Conservation (phyloP, 2,113 vertebrate species). For the Sitta europaea region DNA sequence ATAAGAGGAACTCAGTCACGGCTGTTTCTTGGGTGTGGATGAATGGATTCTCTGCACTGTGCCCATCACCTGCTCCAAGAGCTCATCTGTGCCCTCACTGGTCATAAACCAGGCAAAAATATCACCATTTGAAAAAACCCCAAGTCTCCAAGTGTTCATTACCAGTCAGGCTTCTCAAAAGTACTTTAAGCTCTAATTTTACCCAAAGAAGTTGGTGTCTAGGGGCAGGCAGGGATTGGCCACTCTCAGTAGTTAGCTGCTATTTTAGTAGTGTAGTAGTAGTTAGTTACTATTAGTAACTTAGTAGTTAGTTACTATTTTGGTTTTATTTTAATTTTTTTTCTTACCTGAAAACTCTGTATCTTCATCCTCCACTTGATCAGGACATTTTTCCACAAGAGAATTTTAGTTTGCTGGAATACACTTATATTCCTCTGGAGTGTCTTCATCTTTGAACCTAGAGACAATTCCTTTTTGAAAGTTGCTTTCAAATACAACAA, state of each 20-base stretch:
- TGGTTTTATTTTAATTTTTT: background rate
- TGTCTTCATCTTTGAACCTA: constrained; percentile 21
- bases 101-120: background rate
- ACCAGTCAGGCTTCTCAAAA: background rate
- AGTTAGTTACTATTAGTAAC: no score
- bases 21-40: rapidly evolving
- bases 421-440: constrained; percentile 25
- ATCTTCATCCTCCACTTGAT: constrained; percentile 69
- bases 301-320: no score
- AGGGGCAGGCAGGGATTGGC: background rate
- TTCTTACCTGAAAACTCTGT: constrained; percentile 60
- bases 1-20: background rate
- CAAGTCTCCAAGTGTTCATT: background rate
- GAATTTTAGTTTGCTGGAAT: constrained; percentile 60
- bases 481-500: background rate
- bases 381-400: constrained; percentile 68
- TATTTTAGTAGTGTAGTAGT: no score
- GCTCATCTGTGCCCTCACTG: background rate
- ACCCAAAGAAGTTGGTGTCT: rapidly evolving
- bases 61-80: background rate
- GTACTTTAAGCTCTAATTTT: background rate
- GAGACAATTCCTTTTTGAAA: background rate
- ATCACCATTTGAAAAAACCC: no score
- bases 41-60: background rate
- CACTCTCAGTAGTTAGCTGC: background rate